A percentile compares a stretch with the other conserved stretches of the same genome.
Evolutionary conservation across 2,888 invertebrate genomes (phyloP).

Genomic region (Leptarthrus brevirostris): DNA sequence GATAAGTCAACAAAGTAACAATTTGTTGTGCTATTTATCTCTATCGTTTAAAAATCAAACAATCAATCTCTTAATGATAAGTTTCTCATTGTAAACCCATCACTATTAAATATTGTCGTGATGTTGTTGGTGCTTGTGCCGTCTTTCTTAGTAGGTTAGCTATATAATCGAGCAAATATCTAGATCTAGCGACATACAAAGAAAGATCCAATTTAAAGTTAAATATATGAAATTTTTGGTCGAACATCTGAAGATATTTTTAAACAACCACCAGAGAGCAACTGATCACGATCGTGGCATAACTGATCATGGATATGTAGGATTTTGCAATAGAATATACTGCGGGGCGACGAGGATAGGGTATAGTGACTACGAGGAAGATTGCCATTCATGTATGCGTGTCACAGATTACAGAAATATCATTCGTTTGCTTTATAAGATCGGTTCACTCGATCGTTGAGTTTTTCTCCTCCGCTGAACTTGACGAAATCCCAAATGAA

Average conservation of each 20-base stretch:
- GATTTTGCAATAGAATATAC: not conserved
- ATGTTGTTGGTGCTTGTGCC: not conserved
- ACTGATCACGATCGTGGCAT: constrained; percentile 20
- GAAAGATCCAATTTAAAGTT: not conserved
- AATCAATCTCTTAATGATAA: no score
- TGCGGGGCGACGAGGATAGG: not conserved
- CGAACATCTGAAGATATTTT: constrained; percentile 43
- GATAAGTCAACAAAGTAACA: no score
- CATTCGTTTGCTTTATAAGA: not conserved
- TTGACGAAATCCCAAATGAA: not conserved
- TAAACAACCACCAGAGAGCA: constrained; percentile 32
- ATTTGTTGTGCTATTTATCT: no score
- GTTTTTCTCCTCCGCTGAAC: not conserved
- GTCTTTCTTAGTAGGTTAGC: not conserved
- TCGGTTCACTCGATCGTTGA: not conserved
- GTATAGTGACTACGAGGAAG: not conserved
- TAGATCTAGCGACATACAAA: not conserved
- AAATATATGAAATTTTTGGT: constrained; percentile 10
- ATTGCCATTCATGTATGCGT: not conserved
- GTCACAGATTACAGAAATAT: constrained; percentile 39
- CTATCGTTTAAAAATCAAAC: no score
- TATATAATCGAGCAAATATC: constrained; percentile 14
- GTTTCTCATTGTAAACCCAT: no score
- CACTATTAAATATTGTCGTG: no score
- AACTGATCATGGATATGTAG: constrained; percentile 37